Evolutionary conservation across 1,140 invertebrate species (phyloP).

Genomic region (Meloidogyne chitwoodi): DNA sequence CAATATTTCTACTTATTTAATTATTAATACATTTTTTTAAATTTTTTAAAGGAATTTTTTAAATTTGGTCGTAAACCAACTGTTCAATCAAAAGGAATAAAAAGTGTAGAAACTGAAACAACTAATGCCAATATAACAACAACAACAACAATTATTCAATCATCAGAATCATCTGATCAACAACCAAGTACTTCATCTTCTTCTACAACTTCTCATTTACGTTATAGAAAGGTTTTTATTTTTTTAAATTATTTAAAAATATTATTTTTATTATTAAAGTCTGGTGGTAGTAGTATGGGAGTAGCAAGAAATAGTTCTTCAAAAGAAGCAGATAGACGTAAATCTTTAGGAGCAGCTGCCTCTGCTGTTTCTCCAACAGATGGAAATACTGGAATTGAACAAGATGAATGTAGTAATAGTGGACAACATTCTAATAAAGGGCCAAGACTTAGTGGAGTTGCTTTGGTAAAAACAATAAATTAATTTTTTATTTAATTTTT

Average conservation of each 20-base stretch:
- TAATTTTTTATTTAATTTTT: not conserved
- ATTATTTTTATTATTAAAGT: not conserved
- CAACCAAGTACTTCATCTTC: slow-evolving; percentile 17
- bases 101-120: not conserved
- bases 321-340: slow-evolving; percentile 16
- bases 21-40: not conserved
- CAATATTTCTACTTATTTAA: slow-evolving; percentile 1
- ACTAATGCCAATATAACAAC: not conserved
- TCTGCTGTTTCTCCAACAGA: not conserved
- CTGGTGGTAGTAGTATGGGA: slow-evolving; percentile 15
- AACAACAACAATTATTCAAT: not conserved
- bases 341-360: slow-evolving; percentile 19
- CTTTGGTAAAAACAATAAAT: not conserved
- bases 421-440: not conserved
- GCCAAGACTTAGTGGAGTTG: not conserved
- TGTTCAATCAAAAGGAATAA: slow-evolving; percentile 21
- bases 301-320: not conserved
- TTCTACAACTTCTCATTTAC: slow-evolving; percentile 4
- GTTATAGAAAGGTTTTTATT: not conserved
- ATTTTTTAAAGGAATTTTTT: slow-evolving; percentile 37
- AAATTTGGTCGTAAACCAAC: slow-evolving; percentile 41
- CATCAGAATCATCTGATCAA: not conserved
- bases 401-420: not conserved
- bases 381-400: not conserved
- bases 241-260: not conserved